phyloP scores from a whole-genome alignment of 1,140 invertebrate genomes.

The Magallana ariakensis region DNA sequence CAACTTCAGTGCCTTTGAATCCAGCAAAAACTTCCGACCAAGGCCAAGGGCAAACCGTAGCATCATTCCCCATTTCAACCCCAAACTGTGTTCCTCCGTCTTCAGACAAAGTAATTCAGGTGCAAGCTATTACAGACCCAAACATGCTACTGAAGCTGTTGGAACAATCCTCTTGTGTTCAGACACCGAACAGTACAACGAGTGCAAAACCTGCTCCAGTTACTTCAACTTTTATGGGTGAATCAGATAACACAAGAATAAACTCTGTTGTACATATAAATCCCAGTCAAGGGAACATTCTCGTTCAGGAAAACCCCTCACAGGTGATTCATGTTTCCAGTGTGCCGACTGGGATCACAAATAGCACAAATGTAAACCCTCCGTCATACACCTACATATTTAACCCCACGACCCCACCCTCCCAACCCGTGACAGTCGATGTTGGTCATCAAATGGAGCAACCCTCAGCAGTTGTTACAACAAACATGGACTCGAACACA shows the following conservation, averaged over 20 bases:
- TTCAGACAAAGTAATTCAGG: slow-evolving; percentile 27
- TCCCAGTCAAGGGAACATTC: background rate
- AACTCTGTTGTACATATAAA: background rate
- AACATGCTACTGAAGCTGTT: slow-evolving; percentile 6
- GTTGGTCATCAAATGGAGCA: background rate
- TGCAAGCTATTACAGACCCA: slow-evolving; percentile 6
- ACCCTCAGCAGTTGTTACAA: background rate
- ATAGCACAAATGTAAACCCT: background rate
- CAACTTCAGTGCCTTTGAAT: background rate
- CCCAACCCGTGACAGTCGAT: background rate
- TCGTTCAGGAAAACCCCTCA: background rate
- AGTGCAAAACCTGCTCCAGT: background rate
- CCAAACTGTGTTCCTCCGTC: background rate
- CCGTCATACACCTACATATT: slow-evolving; percentile 10
- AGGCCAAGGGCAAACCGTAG: background rate
- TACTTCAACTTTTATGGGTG: background rate
- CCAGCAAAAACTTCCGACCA: background rate
- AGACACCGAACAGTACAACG: background rate
- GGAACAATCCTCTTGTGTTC: background rate
- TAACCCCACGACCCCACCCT: slow-evolving; percentile 6
- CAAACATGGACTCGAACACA: background rate
- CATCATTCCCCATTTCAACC: background rate
- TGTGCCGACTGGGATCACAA: background rate
- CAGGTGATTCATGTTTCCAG: background rate
- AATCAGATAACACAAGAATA: background rate